Percentiles rank a stretch among this genome's conserved stretches.
Conservation (phyloP, 2,888 invertebrate genomes). For the Machimus atricapillus region DNA sequence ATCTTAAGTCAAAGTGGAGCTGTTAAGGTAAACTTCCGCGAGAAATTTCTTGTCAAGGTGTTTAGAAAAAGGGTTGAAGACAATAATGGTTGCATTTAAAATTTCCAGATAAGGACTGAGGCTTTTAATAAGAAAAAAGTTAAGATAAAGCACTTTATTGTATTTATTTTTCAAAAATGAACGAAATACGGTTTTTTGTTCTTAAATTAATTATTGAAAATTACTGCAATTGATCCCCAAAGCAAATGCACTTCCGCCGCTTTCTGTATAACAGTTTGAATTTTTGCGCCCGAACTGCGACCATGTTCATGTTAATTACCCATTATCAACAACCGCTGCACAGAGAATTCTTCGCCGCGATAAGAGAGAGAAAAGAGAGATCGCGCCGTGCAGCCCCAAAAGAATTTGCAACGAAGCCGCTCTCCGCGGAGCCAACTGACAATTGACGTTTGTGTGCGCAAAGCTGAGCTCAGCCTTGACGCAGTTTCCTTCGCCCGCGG, state of each 20-base stretch:
- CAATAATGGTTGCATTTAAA: too few species aligned
- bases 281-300: not conserved
- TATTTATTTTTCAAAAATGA: too few species aligned
- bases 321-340: not conserved
- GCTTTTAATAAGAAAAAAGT: too few species aligned
- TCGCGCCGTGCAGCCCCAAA: not conserved
- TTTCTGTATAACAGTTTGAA: not conserved
- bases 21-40: too few species aligned
- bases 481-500: slow-evolving; percentile 4
- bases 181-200: too few species aligned
- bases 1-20: too few species aligned
- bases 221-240: not conserved
- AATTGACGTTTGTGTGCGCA: not conserved
- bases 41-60: too few species aligned
- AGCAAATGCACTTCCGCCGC: not conserved
- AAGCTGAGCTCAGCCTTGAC: not conserved
- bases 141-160: too few species aligned
- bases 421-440: not conserved
- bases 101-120: too few species aligned
- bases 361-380: not conserved
- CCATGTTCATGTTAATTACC: not conserved
- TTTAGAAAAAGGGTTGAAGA: too few species aligned
- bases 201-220: not conserved
- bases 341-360: not conserved
- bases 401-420: not conserved